Percentiles rank a stretch among this genome's conserved stretches.
Conservation (phyloP, 2,113 vertebrate species). For the Manacus vitellinus region DNA sequence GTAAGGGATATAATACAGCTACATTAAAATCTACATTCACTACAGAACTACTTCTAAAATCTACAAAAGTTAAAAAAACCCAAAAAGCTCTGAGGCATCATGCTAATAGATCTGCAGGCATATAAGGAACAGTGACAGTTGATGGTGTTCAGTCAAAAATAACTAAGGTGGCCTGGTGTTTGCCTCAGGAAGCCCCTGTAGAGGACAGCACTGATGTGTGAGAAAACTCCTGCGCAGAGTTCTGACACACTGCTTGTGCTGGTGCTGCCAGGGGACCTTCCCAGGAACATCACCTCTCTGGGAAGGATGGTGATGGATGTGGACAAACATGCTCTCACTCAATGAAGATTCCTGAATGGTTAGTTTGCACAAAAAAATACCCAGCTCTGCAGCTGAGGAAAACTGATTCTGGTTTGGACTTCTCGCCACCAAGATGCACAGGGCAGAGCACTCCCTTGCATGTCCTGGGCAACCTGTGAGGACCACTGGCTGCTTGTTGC, state of each 20-base stretch:
- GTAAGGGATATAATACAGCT: no score
- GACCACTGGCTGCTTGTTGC: not conserved
- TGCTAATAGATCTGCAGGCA: not conserved
- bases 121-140: not conserved
- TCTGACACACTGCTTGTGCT: not conserved
- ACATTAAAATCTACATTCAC: no score
- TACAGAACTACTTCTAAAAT: no score
- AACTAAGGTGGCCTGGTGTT: not conserved
- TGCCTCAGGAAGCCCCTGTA: not conserved
- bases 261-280: not conserved
- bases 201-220: not conserved
- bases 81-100: no score
- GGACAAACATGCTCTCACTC: not conserved
- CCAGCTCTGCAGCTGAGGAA: not conserved
- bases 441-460: not conserved
- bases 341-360: not conserved
- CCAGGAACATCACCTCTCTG: not conserved
- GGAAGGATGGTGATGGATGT: not conserved
- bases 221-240: fast-evolving
- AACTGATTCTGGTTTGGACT: not conserved
- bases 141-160: not conserved
- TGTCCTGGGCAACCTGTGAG: not conserved
- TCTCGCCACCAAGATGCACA: not conserved
- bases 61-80: no score
- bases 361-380: not conserved